phyloP scores from a whole-genome alignment of 2,113 vertebrate genomes.

The Tetraodon nigroviridis region DNA sequence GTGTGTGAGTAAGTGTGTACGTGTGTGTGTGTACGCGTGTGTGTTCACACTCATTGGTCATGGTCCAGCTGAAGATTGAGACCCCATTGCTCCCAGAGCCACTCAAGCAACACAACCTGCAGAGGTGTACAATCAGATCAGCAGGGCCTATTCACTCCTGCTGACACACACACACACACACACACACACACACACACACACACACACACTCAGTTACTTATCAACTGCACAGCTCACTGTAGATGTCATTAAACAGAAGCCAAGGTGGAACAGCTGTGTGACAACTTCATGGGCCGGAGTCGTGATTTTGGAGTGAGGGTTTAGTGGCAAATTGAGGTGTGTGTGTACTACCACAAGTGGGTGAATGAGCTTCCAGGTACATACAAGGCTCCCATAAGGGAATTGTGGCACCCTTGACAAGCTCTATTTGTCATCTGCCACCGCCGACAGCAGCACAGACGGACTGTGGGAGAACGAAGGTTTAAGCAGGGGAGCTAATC shows the following conservation, averaged over 20 bases:
- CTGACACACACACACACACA: constrained; percentile 63
- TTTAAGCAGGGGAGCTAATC: constrained; percentile 66
- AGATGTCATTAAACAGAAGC: constrained; percentile 54
- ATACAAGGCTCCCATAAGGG: constrained; percentile 10
- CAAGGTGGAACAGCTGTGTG: constrained; percentile 45
- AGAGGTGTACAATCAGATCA: constrained; percentile 81
- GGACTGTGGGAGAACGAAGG: constrained; percentile 62
- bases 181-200: constrained; percentile 19
- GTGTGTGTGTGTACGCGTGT: constrained; percentile 46
- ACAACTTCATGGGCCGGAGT: constrained; percentile 17
- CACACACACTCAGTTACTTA: constrained; percentile 10
- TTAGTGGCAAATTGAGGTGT: constrained; percentile 30
- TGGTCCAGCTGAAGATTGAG: constrained; percentile 91
- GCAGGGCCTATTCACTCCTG: constrained; percentile 75
- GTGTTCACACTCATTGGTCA: constrained; percentile 60
- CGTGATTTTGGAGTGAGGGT: constrained; percentile 24
- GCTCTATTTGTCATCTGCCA: constrained; percentile 79
- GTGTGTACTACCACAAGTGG: neutral
- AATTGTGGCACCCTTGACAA: constrained; percentile 74
- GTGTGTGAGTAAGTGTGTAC: constrained; percentile 33
- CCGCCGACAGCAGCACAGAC: constrained; percentile 70
- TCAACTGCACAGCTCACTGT: constrained; percentile 39
- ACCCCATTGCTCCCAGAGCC: constrained; percentile 83
- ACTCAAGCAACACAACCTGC: constrained; percentile 85
- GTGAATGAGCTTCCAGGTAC: neutral